Percentiles rank a stretch among this genome's conserved stretches.
These are phyloP conservation scores for Tetranychus piercei DNA, from an alignment of 2,888 invertebrate genomes.

Conservation along the genomic window DNA sequence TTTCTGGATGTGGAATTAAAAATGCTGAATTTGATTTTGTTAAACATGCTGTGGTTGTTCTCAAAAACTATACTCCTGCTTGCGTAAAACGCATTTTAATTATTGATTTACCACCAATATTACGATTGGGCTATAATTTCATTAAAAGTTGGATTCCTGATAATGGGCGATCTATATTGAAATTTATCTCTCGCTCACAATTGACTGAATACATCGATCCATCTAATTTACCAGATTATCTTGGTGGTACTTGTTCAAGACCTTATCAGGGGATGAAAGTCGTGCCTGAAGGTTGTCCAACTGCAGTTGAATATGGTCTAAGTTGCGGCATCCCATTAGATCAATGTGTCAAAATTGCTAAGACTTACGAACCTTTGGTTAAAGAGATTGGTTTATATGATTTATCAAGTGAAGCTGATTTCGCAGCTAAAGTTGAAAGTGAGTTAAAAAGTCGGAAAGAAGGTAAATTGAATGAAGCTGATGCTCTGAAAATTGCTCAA, in stretches of 20 bases:
- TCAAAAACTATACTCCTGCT: constrained; percentile 10
- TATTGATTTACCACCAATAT: constrained; percentile 12
- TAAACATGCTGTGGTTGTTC: neutral
- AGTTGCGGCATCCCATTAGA: neutral
- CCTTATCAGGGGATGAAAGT: constrained; percentile 6
- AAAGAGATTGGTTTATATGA: constrained; percentile 2
- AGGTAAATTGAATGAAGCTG: neutral
- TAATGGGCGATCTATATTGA: neutral
- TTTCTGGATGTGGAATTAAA: constrained; percentile 4
- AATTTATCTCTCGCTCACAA: neutral
- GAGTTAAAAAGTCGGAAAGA: neutral
- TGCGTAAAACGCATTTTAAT: constrained; percentile 3
- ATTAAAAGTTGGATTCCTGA: constrained; percentile 8
- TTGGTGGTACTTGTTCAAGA: constrained; percentile 10
- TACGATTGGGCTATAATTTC: neutral
- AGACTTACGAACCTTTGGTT: constrained; percentile 4
- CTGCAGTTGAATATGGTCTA: constrained; percentile 5
- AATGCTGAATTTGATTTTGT: constrained; percentile 11
- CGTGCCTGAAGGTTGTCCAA: constrained; percentile 3
- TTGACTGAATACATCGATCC: neutral
- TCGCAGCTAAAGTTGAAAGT: neutral
- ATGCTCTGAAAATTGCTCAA: neutral
- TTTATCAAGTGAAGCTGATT: neutral
- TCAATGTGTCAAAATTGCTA: neutral
- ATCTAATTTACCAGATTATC: constrained; percentile 7